Evolutionary conservation across 2,797 vertebrate species (phyloP).

Genomic region (Micrastur ruficollis): DNA sequence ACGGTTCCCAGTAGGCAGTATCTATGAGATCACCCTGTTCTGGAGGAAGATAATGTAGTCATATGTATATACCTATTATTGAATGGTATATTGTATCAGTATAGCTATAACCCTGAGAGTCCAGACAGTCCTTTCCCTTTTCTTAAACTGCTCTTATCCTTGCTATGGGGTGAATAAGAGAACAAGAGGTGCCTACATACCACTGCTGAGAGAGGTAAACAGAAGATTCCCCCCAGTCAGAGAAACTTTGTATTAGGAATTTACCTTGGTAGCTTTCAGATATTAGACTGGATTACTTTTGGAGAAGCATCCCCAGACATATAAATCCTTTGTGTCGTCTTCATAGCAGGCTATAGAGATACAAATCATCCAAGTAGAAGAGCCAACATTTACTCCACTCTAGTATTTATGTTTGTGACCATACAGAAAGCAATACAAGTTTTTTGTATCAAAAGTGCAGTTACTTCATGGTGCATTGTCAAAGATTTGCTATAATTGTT

Average conservation of each 20-base stretch:
- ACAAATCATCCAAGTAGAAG: neutral
- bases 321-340: neutral
- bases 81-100: neutral
- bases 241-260: neutral
- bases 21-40: neutral
- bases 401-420: neutral
- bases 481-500: constrained; percentile 1
- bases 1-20: neutral
- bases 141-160: neutral
- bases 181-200: neutral
- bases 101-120: neutral
- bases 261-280: neutral
- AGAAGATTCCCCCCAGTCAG: neutral
- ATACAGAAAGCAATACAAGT: neutral
- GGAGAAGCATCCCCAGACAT: neutral
- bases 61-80: neutral
- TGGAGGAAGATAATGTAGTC: neutral
- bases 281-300: neutral
- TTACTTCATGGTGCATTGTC: neutral
- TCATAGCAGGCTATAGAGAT: neutral
- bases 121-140: neutral
- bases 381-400: neutral
- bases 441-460: neutral
- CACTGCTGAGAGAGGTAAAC: neutral
- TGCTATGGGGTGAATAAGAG: neutral